phyloP scores from a whole-genome alignment of 2,797 vertebrate species.

The Eulemur rubriventer region DNA sequence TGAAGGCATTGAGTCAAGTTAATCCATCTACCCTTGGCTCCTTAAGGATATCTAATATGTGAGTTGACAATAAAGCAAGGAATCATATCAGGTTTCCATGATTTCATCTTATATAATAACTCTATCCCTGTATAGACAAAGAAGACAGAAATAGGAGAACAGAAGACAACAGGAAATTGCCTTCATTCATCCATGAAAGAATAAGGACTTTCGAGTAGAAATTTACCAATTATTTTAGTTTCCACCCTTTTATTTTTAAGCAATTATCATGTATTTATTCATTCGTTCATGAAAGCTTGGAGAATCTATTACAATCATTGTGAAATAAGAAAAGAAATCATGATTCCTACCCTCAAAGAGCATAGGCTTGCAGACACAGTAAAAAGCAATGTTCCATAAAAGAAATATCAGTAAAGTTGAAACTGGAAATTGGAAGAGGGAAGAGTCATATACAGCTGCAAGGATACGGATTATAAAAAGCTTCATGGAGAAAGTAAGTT shows the following conservation, averaged over 20 bases:
- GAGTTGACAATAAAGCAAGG: neutral
- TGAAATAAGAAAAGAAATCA: slow-evolving; percentile 35
- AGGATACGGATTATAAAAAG: neutral
- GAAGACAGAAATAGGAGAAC: neutral
- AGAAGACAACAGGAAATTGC: neutral
- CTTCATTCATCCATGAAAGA: neutral
- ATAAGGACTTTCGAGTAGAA: neutral
- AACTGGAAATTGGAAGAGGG: neutral
- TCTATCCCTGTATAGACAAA: neutral
- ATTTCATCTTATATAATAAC: neutral
- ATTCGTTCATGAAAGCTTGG: neutral
- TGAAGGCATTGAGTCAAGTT: neutral
- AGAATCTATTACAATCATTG: neutral
- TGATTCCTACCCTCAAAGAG: neutral
- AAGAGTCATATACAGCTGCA: neutral
- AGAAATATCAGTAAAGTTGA: neutral
- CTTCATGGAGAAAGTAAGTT: neutral
- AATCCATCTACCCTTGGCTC: neutral
- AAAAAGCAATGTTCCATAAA: neutral
- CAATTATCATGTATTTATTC: neutral
- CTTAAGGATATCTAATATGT: neutral
- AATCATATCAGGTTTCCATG: neutral
- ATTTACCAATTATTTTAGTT: slow-evolving; percentile 12
- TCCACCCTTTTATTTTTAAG: neutral
- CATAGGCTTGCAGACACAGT: neutral